Percentiles rank a stretch among this genome's conserved stretches.
Conservation (phyloP, 2,113 vertebrate species). For the Apeltes quadracus region DNA sequence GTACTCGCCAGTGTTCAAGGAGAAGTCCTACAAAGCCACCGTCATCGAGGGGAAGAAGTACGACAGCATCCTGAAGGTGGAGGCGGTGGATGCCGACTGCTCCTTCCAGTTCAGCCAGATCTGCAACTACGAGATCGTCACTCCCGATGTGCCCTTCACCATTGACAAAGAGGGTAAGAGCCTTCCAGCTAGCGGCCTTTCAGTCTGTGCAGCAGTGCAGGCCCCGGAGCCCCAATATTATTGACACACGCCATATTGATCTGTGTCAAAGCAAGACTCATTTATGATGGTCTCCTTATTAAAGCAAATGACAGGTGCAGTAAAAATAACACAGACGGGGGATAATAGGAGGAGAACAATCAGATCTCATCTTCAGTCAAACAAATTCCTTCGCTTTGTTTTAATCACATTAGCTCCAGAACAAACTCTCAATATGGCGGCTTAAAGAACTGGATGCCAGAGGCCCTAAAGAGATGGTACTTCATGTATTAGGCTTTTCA, state of each 20-base stretch:
- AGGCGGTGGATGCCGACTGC: slow-evolving; percentile 95
- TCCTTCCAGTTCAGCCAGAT: slow-evolving; percentile 99
- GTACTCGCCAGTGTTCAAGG: slow-evolving; percentile 93
- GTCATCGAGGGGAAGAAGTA: slow-evolving; percentile 88
- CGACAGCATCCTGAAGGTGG: slow-evolving; percentile 89
- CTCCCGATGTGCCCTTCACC: slow-evolving; percentile 92
- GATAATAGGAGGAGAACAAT: slow-evolving; percentile 16
- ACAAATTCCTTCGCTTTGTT: slow-evolving; percentile 7
- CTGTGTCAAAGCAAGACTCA: slow-evolving; percentile 46
- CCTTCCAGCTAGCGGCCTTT: neutral
- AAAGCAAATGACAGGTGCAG: slow-evolving; percentile 31
- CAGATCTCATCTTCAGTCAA: slow-evolving; percentile 2
- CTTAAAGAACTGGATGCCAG: neutral
- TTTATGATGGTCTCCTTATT: too few species aligned
- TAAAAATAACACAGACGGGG: neutral
- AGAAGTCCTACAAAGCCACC: slow-evolving; percentile 95
- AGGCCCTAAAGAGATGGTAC: neutral
- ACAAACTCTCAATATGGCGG: neutral
- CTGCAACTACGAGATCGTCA: slow-evolving; percentile 96
- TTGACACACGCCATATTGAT: slow-evolving; percentile 57
- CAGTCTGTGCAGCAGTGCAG: slow-evolving; percentile 15
- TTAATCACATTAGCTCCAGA: neutral
- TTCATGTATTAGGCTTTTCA: neutral
- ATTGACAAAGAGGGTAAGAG: slow-evolving; percentile 94
- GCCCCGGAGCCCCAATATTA: slow-evolving; percentile 19